Evolutionary conservation across 2,888 invertebrate genomes (phyloP).

Genomic region (Dryomyza anilis): DNA sequence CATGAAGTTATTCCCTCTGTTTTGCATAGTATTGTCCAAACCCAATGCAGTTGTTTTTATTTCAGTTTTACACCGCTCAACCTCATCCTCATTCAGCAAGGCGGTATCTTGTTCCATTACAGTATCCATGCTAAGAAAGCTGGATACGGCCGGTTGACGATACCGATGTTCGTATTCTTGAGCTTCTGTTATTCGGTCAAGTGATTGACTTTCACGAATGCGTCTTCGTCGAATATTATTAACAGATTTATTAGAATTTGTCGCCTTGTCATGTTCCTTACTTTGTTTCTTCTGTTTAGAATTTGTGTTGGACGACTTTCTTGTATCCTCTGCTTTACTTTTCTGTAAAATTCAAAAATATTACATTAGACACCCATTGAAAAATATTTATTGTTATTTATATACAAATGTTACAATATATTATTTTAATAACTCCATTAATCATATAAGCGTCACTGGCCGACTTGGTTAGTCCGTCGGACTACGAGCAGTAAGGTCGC

Average conservation of each 20-base stretch:
- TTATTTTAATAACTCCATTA: too few relatives aligned
- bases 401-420: too few relatives aligned
- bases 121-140: too few relatives aligned
- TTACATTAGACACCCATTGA: background rate
- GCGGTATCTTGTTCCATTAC: slow-evolving; percentile 24
- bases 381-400: too few relatives aligned
- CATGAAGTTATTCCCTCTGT: slow-evolving; percentile 48
- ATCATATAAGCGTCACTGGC: too few relatives aligned
- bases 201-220: slow-evolving; percentile 80
- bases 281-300: slow-evolving; percentile 47
- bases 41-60: slow-evolving; percentile 30
- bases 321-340: slow-evolving; percentile 53
- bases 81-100: slow-evolving; percentile 46
- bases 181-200: slow-evolving; percentile 85
- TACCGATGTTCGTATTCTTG: slow-evolving; percentile 68
- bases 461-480: too few relatives aligned
- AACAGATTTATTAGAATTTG: slow-evolving; percentile 20
- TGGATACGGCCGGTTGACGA: too few relatives aligned
- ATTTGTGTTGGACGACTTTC: slow-evolving; percentile 43
- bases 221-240: slow-evolving; percentile 65
- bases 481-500: too few relatives aligned
- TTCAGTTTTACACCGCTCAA: slow-evolving; percentile 28
- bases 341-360: slow-evolving; percentile 37
- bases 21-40: slow-evolving; percentile 44
- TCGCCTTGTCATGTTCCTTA: slow-evolving; percentile 50